A percentile compares a stretch with the other conserved stretches of the same genome.
phyloP scores from a whole-genome alignment of 2,113 vertebrate species.

The Petrocephalus zakoni region DNA sequence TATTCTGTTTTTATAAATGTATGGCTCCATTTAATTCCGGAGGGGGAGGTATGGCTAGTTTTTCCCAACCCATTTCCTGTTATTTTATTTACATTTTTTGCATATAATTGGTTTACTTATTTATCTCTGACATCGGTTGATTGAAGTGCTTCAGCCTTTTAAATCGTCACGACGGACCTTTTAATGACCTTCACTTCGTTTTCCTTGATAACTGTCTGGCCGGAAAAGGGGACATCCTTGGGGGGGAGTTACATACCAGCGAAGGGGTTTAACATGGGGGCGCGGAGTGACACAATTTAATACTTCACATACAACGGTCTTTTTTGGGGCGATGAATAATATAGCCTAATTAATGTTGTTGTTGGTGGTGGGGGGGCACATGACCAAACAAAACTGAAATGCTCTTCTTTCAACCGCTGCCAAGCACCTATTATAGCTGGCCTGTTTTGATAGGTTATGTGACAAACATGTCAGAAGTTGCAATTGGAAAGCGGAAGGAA shows the following conservation, averaged over 20 bases:
- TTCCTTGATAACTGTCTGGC: not conserved
- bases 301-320: not conserved
- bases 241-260: not conserved
- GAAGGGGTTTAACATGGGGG: not conserved
- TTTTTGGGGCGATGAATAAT: not conserved
- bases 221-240: not conserved
- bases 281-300: not conserved
- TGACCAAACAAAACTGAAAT: not conserved
- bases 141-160: not conserved
- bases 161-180: not conserved
- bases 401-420: not conserved
- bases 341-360: not conserved
- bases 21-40: not conserved
- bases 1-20: not conserved
- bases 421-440: not conserved
- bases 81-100: not conserved
- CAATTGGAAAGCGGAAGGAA: slow-evolving; percentile 53
- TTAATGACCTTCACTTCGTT: not conserved
- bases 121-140: not conserved
- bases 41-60: not conserved
- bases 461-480: slow-evolving; percentile 58
- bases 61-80: not conserved
- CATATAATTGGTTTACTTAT: not conserved
- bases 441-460: not conserved
- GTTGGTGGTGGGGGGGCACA: not conserved